Percentiles rank a stretch among this genome's conserved stretches.
phyloP scores from a whole-genome alignment of 2,888 invertebrate species.

The Heteromurus nitidus region DNA sequence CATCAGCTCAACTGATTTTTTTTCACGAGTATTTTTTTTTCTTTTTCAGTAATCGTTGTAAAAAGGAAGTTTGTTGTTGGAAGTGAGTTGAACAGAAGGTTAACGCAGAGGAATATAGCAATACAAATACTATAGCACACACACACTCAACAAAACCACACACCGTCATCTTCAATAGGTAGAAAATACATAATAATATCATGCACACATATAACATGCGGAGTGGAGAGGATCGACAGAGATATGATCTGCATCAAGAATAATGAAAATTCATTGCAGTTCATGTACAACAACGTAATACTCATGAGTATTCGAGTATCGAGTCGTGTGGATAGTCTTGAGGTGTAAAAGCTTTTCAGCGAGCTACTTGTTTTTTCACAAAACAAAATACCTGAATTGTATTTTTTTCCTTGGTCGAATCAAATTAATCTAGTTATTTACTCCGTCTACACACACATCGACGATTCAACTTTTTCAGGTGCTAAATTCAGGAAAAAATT shows the following conservation, averaged over 20 bases:
- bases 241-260: conserved; percentile 47
- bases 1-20: conserved; percentile 52
- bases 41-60: no score
- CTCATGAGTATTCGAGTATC: not conserved
- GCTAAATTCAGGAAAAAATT: not conserved
- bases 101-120: conserved; percentile 15
- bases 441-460: no score
- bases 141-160: not conserved
- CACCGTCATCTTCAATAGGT: no score
- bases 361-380: no score
- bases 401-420: no score
- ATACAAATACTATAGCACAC: not conserved
- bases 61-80: conserved; percentile 20
- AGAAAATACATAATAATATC: no score
- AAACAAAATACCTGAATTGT: no score
- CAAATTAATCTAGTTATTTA: no score
- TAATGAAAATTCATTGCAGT: conserved; percentile 51
- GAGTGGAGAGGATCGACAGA: no score
- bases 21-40: no score
- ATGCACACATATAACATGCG: no score
- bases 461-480: not conserved
- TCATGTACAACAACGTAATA: conserved; percentile 6
- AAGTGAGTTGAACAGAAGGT: conserved; percentile 36
- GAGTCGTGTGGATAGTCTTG: no score
- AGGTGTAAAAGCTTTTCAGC: not conserved